A percentile compares a stretch with the other conserved stretches of the same genome.
Conservation (phyloP, 2,797 vertebrate genomes). For the Hydrolagus colliei region DNA sequence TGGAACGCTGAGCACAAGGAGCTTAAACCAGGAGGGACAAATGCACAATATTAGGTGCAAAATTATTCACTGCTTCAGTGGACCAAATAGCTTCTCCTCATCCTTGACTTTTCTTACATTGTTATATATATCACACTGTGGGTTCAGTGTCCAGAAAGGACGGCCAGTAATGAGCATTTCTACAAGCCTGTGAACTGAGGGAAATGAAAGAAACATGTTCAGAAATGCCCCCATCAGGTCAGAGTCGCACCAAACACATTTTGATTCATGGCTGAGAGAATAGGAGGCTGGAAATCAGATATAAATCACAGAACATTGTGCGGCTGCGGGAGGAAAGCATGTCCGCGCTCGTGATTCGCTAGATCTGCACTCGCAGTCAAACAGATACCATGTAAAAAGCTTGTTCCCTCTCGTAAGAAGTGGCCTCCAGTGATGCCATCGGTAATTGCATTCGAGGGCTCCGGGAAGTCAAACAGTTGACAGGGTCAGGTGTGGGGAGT, state of each 20-base stretch:
- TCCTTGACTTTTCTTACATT: too few species aligned
- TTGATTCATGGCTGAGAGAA: constrained; percentile 9
- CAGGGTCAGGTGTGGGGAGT: background rate
- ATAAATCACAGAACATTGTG: background rate
- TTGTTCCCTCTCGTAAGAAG: background rate
- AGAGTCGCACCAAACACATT: background rate
- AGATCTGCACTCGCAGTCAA: background rate
- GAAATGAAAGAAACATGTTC: background rate
- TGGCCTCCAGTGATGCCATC: background rate
- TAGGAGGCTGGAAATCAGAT: background rate
- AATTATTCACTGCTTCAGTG: too few species aligned
- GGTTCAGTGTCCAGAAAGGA: too few species aligned
- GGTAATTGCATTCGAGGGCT: background rate
- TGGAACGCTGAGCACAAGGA: too few species aligned
- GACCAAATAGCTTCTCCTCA: too few species aligned
- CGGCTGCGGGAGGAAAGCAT: background rate
- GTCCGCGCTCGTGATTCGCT: background rate
- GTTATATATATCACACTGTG: too few species aligned
- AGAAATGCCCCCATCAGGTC: background rate
- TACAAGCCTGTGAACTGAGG: background rate
- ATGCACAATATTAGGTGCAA: too few species aligned
- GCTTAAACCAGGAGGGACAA: too few species aligned
- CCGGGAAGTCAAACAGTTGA: background rate
- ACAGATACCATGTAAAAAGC: background rate
- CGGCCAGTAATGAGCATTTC: background rate